Evolutionary conservation across 2,113 vertebrate species (phyloP), one percentile per base, ranked within the genome.

Genomic region (Neoarius graeffei): DNA sequence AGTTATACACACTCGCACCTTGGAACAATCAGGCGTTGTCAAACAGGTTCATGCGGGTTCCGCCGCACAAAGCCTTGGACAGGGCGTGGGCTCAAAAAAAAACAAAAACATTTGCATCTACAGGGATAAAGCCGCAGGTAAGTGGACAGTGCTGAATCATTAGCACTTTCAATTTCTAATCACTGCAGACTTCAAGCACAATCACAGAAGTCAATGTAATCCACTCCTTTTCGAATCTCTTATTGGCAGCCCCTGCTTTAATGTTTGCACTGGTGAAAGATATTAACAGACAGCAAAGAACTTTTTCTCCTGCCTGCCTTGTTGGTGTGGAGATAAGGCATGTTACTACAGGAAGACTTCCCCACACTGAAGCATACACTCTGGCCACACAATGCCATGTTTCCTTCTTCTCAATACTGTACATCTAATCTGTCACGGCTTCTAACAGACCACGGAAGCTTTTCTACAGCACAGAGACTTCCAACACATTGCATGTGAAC

Each of bases 281-380:
- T 20, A 83, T 54, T 5, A 59, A 25, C 67, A 57, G 27, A 56
- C 69, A 90, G 81, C 23, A 69, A 23, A 20, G 14, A 85, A 81
- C 27, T 1, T 20, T 80, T 80, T 91, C 67, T 76, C 69, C 81
- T 85, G 62, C 64, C 79, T 82, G 25, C 42, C 3, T 50, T 87
- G 27, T 88, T 69, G 76, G 76, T 69, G 54, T 60, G 64, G 27
- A 82, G 87, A 92, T 89, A 87, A 90, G 56, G 74, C 69, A 91
- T 91, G 90, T 62, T 90, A 83, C 54, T 87, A 66, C 87, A 90
- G 89, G 91, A 93, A 91, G 82, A 76, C 86, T 57, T 52, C 76
- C 56, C 19, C 82, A 85, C 56, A 87, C 25, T 74, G 67, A 69
- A 67, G 52, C 11, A 57, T 74, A 27, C 30, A 66, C 48, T 14